Evolutionary conservation across 2,797 vertebrate species (phyloP).

Genomic region (Scleropages formosus): DNA sequence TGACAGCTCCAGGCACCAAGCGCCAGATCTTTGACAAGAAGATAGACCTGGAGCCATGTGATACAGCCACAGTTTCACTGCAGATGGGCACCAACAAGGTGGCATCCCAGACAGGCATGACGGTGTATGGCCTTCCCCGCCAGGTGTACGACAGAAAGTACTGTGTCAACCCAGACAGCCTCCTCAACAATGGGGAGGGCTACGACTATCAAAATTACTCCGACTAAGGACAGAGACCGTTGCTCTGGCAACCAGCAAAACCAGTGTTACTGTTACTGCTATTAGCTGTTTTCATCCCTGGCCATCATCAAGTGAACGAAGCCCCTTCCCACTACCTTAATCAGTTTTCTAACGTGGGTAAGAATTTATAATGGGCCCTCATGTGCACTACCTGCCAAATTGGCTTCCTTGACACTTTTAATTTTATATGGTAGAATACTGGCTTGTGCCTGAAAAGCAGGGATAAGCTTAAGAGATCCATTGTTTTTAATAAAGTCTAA

Average conservation of each 20-base stretch:
- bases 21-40: conserved; percentile 91
- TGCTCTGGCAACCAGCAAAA: conserved; percentile 40
- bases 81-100: conserved; percentile 96
- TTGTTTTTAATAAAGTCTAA: conserved; percentile 11
- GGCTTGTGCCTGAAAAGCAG: neutral
- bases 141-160: conserved; percentile 93
- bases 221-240: conserved; percentile 55
- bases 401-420: neutral
- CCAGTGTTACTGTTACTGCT: conserved; percentile 50
- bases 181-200: conserved; percentile 66
- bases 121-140: conserved; percentile 85
- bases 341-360: conserved; percentile 1
- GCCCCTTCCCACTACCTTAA: neutral
- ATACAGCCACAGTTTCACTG: conserved; percentile 82
- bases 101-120: conserved; percentile 90
- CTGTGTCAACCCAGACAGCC: conserved; percentile 71
- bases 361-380: neutral
- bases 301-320: neutral
- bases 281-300: conserved; percentile 29
- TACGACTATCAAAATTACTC: conserved; percentile 79
- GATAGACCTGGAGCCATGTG: conserved; percentile 86
- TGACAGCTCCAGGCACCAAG: conserved; percentile 91
- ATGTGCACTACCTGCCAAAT: neutral
- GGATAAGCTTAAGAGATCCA: neutral
- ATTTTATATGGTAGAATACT: neutral